These are phyloP conservation scores for Xylophagus ater DNA, from an alignment of 2,888 invertebrate species.

Conservation along the genomic window DNA sequence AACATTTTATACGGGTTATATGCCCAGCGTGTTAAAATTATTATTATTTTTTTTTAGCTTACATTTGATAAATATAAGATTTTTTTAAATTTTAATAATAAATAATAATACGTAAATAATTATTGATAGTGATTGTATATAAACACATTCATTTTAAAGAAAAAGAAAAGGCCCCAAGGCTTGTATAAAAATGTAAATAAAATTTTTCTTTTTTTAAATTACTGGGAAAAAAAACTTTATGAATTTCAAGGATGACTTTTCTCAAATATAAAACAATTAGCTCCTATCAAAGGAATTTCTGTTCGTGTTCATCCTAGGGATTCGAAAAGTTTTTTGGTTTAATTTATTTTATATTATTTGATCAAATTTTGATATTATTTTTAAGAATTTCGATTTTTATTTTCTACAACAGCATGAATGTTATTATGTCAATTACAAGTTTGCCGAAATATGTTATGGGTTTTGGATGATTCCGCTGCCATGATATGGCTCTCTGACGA, in stretches of 20 bases:
- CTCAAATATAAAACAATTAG: too few relatives aligned
- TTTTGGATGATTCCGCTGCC: slow-evolving; percentile 67
- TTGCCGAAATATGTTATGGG: slow-evolving; percentile 81
- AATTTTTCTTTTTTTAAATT: not conserved
- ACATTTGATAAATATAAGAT: not conserved
- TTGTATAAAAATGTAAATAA: too few relatives aligned
- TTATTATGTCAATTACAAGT: slow-evolving; percentile 76
- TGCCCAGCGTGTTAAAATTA: not conserved
- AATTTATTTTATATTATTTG: not conserved
- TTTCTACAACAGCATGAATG: slow-evolving; percentile 56
- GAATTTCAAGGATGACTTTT: not conserved
- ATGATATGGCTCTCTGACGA: too few relatives aligned
- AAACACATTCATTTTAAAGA: too few relatives aligned
- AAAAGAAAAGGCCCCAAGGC: too few relatives aligned
- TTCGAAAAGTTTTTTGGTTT: too few relatives aligned
- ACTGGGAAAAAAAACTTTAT: not conserved
- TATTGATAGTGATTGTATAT: too few relatives aligned
- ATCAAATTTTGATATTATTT: slow-evolving; percentile 4
- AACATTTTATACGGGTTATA: slow-evolving; percentile 4
- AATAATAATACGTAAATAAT: too few relatives aligned
- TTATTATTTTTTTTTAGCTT: not conserved
- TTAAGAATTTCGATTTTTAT: too few relatives aligned
- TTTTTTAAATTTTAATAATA: not conserved
- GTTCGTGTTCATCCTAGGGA: too few relatives aligned
- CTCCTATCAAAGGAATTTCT: too few relatives aligned